Base-by-base conservation (phyloP, 2,113 vertebrate genomes). In the Lamprologus sp. region DNA sequence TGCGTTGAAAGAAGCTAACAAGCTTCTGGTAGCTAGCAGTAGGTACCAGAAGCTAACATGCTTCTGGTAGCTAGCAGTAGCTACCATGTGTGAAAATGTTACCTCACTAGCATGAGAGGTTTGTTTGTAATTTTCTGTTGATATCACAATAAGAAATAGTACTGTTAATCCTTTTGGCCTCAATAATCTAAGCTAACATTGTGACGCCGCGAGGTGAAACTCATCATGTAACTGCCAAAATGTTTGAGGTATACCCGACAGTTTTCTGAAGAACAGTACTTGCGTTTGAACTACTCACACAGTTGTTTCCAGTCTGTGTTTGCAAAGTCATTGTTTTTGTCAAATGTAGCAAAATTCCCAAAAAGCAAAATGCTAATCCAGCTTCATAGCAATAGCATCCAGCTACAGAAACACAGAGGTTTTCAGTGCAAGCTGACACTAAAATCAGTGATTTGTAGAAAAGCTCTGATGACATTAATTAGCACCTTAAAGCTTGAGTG, bases 401-500 rank as follows among this genome's bases (percentile, higher is more conserved):
- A 56, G 2, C 23, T 56, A 40, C 13, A 11, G 26, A 85, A 73
- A 83, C 68, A 75, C 54, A n/a, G 3, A 13, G 70, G 28, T 49
- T 82, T 82, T 60, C 3, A 8, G 17, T 53, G 49, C 14, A 60
- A 80, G 26, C 42, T 77, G 23, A 19, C 42, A 83, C 70, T 84
- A 70, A 79, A 89, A 28, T 9, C 60, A 21, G 31, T 19, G 49
- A 54, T 86, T 54, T 3, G 1, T 63, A 3, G 21, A 75, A 75
- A 68, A 19, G 26, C 9, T 88, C 88, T 68, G 55, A 82, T 65
- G 12, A 37, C 60, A 35, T 53, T 58, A 54, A 87, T 87, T 35
- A 81, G 88, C 90, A 94, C 91, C 89, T 93, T 92, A 92, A 85
- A 73, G 60, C 84, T 92, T 79, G n/a, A 84, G 79, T 42, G 21